Evolutionary conservation across 2,113 vertebrate species (phyloP), one percentile per base, ranked within the genome.

Genomic region (Chloropsis cyanopogon): DNA sequence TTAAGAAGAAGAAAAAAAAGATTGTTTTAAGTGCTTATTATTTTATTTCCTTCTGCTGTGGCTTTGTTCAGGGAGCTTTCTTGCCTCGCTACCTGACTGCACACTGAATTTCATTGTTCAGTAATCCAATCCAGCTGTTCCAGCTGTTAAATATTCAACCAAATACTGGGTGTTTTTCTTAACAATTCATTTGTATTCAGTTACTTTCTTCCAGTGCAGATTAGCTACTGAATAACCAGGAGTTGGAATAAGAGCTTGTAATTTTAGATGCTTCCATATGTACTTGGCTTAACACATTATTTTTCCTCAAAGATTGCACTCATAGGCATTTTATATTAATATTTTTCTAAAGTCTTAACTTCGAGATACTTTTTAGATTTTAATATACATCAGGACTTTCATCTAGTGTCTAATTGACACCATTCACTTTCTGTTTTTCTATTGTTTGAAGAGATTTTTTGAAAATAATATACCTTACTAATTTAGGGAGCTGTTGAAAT

Each of bases 151-250:
- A 95, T 97, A 97, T 92, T 96, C 96, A 95, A 56, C 88, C 65
- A 93, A 91, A 92, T 80, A 86, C 71, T 63, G 83, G 25, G 53
- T 96, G 86, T 94, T 96, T 95, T 97, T 92, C 83, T 96, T 95
- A 95, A 94, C 92, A 90, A 95, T 94, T 95, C 73, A 81, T 96
- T 95, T 91, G 86, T 96, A 95, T 96, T 97, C 96, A 83, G 93
- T 94, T 96, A 91, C 88, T 76, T 86, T 95, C 69, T 91, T 94
- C 33, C 81, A 88, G 81, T 65, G 80, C 86, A 96, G 88, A 94
- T 95, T 95, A 95, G 92, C 93, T 97, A 95, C 94, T 77, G 94
- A 97, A 93, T 93, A 96, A 92, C 80, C 87, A 92, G 82, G 64
- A 92, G 72, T 4, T 95, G 91, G 77, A 95, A 92, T 86, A 92